These are phyloP conservation scores for Sardinella longiceps DNA, from an alignment of 2,797 vertebrate species.

Conservation along the genomic window DNA sequence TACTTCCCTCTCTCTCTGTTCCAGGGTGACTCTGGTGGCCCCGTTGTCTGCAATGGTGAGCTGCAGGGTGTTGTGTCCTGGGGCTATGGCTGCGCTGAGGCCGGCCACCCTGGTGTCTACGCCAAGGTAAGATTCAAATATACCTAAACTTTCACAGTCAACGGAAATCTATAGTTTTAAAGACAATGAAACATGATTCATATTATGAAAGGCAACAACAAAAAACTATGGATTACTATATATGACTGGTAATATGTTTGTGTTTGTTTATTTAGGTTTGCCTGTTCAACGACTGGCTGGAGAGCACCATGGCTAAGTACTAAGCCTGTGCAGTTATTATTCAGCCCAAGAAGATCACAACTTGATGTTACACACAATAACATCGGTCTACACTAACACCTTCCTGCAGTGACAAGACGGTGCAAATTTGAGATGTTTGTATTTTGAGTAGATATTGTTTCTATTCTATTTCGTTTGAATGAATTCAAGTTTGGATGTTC, in stretches of 20 bases:
- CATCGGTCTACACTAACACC: too few relatives aligned
- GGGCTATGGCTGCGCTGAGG: conserved; percentile 64
- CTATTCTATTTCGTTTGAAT: neutral
- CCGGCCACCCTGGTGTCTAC: conserved; percentile 43
- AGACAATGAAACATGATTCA: neutral
- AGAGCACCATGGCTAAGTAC: conserved; percentile 55
- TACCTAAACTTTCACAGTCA: neutral
- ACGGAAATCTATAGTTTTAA: neutral
- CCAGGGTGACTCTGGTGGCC: conserved; percentile 71
- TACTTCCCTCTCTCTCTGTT: neutral
- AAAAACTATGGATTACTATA: neutral
- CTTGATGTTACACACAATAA: too few relatives aligned
- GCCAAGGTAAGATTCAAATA: neutral
- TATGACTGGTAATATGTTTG: neutral
- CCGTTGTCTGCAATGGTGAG: conserved; percentile 60
- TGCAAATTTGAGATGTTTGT: neutral
- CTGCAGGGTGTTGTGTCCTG: conserved; percentile 72
- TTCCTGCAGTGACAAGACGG: neutral
- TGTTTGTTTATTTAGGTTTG: conserved; percentile 56
- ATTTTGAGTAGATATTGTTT: neutral
- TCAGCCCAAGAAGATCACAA: neutral
- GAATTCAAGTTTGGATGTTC: neutral
- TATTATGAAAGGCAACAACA: neutral
- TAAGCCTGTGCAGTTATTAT: conserved; percentile 53
- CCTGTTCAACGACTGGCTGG: conserved; percentile 63